Percentiles rank a stretch among this genome's conserved stretches.
Evolutionary conservation across 2,797 vertebrate genomes (phyloP).

Genomic region (Acanthornis magna): DNA sequence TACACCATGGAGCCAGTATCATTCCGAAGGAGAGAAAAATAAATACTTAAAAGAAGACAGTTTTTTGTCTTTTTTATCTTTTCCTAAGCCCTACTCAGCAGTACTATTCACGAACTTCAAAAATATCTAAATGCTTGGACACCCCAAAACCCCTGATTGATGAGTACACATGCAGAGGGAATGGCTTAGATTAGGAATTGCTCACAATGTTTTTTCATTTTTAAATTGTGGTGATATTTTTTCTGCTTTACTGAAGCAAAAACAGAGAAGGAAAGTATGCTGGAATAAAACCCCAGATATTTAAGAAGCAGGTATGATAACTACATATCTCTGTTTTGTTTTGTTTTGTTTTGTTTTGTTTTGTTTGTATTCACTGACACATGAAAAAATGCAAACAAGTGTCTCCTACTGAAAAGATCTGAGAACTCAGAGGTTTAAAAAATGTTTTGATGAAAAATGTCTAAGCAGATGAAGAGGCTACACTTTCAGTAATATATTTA

Average conservation of each 20-base stretch:
- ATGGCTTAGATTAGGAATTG: background rate
- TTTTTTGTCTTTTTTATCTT: background rate
- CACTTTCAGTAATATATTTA: background rate
- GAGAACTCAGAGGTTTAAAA: background rate
- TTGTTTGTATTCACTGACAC: background rate
- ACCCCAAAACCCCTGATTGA: background rate
- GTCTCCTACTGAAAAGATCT: background rate
- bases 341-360: background rate
- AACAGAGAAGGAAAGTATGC: background rate
- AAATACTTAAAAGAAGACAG: background rate
- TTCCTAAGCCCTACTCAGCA: background rate
- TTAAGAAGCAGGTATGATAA: background rate
- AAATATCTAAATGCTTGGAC: background rate
- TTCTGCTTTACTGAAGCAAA: background rate
- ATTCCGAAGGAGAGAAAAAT: background rate
- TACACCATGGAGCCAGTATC: background rate
- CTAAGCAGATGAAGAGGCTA: background rate
- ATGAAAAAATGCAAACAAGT: background rate
- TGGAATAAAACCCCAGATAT: background rate
- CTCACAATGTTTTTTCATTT: background rate
- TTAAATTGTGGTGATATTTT: background rate
- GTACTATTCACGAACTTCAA: background rate
- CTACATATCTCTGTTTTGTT: background rate
- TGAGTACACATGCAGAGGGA: background rate
- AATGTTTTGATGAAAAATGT: background rate